Base-by-base conservation (phyloP, 1,140 invertebrate species). In the Ephestia elutella region DNA sequence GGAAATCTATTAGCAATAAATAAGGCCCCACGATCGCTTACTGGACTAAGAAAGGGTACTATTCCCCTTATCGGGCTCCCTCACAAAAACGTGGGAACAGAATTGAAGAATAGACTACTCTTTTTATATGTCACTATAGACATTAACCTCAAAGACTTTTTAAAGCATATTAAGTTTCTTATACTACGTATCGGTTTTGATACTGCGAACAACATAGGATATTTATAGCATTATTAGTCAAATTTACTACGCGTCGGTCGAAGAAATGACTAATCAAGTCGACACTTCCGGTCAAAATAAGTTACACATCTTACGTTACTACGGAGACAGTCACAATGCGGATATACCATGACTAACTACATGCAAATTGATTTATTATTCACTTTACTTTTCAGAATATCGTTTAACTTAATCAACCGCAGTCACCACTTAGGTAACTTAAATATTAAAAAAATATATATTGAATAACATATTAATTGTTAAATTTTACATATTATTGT, bases 1-100 rank as follows among this genome's bases (percentile, higher is more conserved):
- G 71, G 66, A 84, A 83, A 82, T 86, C 78, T 86, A 86, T 87
- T 86, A 87, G 79, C 73, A 82, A 86, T 85, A 85, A 85, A 85
- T 84, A 82, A 87, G 74, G 74, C 70, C 68, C 74, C 72, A 75
- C 77, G 78, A 80, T 78, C 76, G 75, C 75, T 78, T 80, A 75
- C 73, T 75, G 71, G 72, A 76, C 79, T 78, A 76, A 78, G 75
- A 80, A 87, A 87, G 80, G 85, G 85, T 83, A 81, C 70, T 73
- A 77, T 80, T 80, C 82, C 85, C 82, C 79, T 83, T 82, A 84
- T 84, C 80, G 76, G 28, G 71, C 66, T 72, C 62, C 70, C 70
- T 75, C 63, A 86, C 75, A 84, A 86, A 84, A 87, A 82, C 82
- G 85, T 87, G 85, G 85, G 85, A 87, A 87, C 76, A 66, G 51